Base-by-base conservation (phyloP, 1,140 invertebrate species). In the Dendrolimus kikuchii region DNA sequence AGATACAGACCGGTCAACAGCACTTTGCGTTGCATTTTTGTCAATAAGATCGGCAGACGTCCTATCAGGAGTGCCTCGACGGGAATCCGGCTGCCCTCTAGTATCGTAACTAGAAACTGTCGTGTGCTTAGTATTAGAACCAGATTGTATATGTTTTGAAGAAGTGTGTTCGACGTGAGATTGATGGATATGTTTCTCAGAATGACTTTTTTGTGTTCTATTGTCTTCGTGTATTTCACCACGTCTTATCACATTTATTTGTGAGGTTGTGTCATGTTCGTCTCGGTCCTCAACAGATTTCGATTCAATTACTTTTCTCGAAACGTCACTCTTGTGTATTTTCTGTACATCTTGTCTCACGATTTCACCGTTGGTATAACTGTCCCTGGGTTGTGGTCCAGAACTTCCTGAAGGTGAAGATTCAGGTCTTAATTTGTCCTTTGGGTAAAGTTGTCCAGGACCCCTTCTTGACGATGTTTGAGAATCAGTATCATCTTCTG, bases 341-440 rank as follows among this genome's bases (percentile, higher is more conserved):
- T 46, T 61, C 41, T 42, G 50, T 6, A 45, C 57, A 8, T 60
- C 59, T 7, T 68, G 54, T 45, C 54, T 60, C 9, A 54, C 62
- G 86, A 86, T 54, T 70, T 86, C 51, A 6, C 91, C 91, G 78
- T 92, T 91, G 4, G 88, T 87, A 44, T 81, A 83, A 5, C 92
- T 92, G 63, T 90, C 89, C 60, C 89, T 81, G 0, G 85, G 85
- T 66, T 69, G 74, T 8, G 60, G 90, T 60, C 89, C 88, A 7
- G 86, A 83, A 57, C 70, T 82, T 37, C 92, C 91, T 63, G 92
- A 23, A 2, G 23, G 23, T 23, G 23, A 23, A 23, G 23, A 23
- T 23, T 90, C 89, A 48, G 87, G 80, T 53, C 72, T 92, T 90
- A 61, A 49, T 51, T 75, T 66, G 70, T 90, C 89, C 60, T 89